Evolutionary conservation across 2,113 vertebrate genomes (phyloP), one percentile per base, ranked within the genome.

Genomic region (Silurus glanis): DNA sequence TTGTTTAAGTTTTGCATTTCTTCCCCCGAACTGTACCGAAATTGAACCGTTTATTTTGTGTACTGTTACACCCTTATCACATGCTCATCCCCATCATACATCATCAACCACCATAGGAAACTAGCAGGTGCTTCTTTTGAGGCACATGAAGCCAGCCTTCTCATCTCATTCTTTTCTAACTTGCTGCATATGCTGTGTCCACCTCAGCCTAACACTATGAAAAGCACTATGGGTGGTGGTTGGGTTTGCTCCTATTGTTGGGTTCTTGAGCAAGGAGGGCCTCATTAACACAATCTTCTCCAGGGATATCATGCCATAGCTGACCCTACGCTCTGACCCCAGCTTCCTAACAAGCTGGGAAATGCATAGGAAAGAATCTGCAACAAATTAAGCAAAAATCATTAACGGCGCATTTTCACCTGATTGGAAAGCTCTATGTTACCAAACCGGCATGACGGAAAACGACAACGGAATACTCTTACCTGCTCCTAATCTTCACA

Each of bases 401-500:
- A 79, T 79, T 58, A 79, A 5, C 1, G 28, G 7, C 0, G 13
- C 28, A 21, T 80, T 64, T 28, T 56, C 9, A 64, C 12, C 23
- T 78, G 47, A 78, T 28, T 62, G n/a, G 23, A 76, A 53, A 28
- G 51, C 16, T 6, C 47, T 23, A 25, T 7, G 59, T 58, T 28
- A 56, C 49, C 67, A 17, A 21, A 76, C 78, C 14, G 28, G 21
- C 9, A 56, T 56, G 12, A 49, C n/a, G 21, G 66, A 8, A 47
- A 53, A 83, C 25, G 79, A n/a, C 25, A 25, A 17, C 37, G 19
- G 45, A 81, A 72, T 62, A 49, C 56, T 85, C 53, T 49, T 10
- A 23, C 45, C 17, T 81, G 75, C 72, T 74, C 58, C 64, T 13
- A 80, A 58, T 87, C 45, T 25, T 85, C 53, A 80, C 64, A 83